phyloP scores from a whole-genome alignment of 1,140 invertebrate species.

The Leguminivora glycinivorella region DNA sequence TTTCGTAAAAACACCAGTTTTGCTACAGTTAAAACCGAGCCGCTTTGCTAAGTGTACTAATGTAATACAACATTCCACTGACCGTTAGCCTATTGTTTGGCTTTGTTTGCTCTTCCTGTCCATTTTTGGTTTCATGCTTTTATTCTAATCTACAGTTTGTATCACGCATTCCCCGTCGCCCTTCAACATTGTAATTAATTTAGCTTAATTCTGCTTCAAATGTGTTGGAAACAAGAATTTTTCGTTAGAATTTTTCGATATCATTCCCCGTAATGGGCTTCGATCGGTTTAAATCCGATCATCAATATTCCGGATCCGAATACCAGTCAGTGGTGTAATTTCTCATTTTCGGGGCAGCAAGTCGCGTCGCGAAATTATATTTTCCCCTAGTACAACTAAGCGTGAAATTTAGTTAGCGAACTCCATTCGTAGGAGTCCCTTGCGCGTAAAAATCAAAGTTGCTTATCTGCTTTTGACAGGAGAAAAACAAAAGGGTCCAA shows the following conservation, averaged over 20 bases:
- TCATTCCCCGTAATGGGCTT: conserved; percentile 23
- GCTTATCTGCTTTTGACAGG: conserved; percentile 9
- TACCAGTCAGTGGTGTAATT: conserved; percentile 15
- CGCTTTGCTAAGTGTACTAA: conserved; percentile 13
- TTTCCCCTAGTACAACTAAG: conserved; percentile 13
- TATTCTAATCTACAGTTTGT: not conserved
- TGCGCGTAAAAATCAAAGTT: conserved; percentile 5
- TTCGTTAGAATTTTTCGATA: conserved; percentile 17
- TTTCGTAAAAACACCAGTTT: not conserved
- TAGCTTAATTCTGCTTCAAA: conserved; percentile 1
- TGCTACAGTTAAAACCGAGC: not conserved
- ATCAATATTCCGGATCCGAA: conserved; percentile 22
- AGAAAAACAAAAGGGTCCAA: not conserved
- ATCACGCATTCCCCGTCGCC: not conserved
- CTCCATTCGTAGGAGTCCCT: not conserved
- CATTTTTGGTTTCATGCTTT: conserved; percentile 5
- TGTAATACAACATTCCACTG: conserved; percentile 3
- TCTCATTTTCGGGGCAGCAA: conserved; percentile 18
- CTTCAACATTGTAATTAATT: conserved; percentile 6
- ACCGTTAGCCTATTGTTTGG: conserved; percentile 18
- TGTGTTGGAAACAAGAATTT: not conserved
- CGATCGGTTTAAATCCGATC: conserved; percentile 22
- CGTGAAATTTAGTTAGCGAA: conserved; percentile 20
- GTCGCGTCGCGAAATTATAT: not conserved
- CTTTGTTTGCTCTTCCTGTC: conserved; percentile 25